These are phyloP conservation scores for Beris chalybata DNA, from an alignment of 2,888 invertebrate genomes.

Conservation along the genomic window DNA sequence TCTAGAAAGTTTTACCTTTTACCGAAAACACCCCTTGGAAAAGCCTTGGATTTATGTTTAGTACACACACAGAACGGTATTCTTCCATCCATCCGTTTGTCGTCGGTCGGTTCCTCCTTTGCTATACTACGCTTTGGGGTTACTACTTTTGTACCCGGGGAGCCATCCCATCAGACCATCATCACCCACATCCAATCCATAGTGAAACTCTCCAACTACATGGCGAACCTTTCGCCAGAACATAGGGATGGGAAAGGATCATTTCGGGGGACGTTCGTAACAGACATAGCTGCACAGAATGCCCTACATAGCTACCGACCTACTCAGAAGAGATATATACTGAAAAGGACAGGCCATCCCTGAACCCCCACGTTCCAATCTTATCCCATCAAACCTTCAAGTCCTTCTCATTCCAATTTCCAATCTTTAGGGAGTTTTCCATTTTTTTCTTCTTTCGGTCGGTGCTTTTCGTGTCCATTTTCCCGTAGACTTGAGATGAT, in stretches of 20 bases:
- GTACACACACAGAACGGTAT: conserved; percentile 10
- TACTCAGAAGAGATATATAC: too few species aligned
- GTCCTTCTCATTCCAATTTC: conserved; percentile 24
- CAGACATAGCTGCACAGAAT: not conserved
- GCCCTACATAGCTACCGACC: conserved; percentile 1
- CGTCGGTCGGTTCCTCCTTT: conserved; percentile 20
- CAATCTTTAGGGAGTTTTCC: conserved; percentile 29
- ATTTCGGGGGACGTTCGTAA: conserved; percentile 12
- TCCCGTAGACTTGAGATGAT: conserved; percentile 28
- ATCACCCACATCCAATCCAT: not conserved
- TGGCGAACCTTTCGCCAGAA: conserved; percentile 19
- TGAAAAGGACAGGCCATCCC: too few species aligned
- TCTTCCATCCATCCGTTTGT: conserved; percentile 8
- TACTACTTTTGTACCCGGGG: conserved; percentile 8
- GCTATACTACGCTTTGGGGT: conserved; percentile 13
- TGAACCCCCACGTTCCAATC: conserved; percentile 11
- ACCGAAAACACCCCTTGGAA: conserved; percentile 17
- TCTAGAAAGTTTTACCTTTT: too few species aligned
- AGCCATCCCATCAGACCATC: not conserved
- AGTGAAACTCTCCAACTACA: conserved; percentile 12
- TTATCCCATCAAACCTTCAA: conserved; percentile 21
- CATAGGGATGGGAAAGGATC: not conserved
- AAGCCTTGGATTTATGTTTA: conserved; percentile 38
- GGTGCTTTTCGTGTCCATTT: conserved; percentile 24
- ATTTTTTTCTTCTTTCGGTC: conserved; percentile 7